Conservation (phyloP, 2,113 vertebrate species). For the Silurus meridionalis region DNA sequence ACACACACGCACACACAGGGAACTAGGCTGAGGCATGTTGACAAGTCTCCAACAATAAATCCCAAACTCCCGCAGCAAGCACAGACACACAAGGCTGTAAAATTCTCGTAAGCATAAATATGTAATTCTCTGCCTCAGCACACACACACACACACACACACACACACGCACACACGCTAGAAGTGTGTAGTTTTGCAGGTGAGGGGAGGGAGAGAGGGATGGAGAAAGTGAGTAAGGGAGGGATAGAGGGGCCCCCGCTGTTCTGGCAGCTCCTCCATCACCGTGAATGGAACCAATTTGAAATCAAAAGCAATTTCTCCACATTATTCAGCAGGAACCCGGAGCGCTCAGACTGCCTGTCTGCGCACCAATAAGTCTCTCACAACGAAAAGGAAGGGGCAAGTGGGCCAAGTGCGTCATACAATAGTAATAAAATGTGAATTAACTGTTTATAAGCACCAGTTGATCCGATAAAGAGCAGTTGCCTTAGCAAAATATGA, state of each 20-base stretch:
- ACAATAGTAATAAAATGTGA: constrained; percentile 40
- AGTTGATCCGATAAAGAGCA: constrained; percentile 16
- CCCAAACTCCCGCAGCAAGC: constrained; percentile 48
- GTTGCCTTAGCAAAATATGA: constrained; percentile 25
- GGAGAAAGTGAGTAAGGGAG: background rate
- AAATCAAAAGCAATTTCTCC: constrained; percentile 80
- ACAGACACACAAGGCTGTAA: constrained; percentile 39
- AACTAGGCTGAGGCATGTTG: constrained; percentile 19
- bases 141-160: constrained; percentile 13
- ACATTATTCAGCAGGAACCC: constrained; percentile 74
- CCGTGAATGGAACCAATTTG: constrained; percentile 81
- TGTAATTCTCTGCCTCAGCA: constrained; percentile 21
- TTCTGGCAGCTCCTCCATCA: constrained; percentile 75
- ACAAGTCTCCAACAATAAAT: constrained; percentile 24
- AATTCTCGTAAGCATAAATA: constrained; percentile 32
- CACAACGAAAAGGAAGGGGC: constrained; percentile 50
- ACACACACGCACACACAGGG: constrained; percentile 56
- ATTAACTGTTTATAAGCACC: constrained; percentile 40
- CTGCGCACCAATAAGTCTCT: constrained; percentile 55
- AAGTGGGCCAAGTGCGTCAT: constrained; percentile 33
- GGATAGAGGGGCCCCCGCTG: constrained; percentile 60
- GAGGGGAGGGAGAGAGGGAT: constrained; percentile 12
- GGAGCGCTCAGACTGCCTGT: constrained; percentile 52
- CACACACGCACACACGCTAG: constrained; percentile 34
- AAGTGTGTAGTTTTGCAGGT: constrained; percentile 43